phyloP scores from a whole-genome alignment of 1,140 invertebrate species.

The Drosophila trapezifrons region DNA sequence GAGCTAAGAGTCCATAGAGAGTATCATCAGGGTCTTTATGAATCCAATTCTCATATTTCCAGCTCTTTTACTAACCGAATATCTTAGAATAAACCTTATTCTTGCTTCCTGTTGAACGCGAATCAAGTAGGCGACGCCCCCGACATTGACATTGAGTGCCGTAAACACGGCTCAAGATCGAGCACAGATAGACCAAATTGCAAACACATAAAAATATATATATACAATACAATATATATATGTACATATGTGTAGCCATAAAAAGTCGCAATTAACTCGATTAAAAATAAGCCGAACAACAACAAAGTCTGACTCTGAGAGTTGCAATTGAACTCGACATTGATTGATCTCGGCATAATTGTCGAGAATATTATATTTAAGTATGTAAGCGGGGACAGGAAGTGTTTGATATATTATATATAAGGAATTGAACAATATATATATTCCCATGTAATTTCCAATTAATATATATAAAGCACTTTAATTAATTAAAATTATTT shows the following conservation, averaged over 20 bases:
- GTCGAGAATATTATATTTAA: slow-evolving; percentile 12
- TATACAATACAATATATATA: background rate
- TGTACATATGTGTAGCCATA: slow-evolving; percentile 1
- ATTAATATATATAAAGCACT: too few relatives aligned
- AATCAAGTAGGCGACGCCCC: slow-evolving; percentile 39
- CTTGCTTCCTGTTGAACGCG: background rate
- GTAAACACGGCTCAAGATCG: slow-evolving; percentile 17
- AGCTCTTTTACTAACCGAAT: too few relatives aligned
- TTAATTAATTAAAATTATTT: slow-evolving; percentile 7
- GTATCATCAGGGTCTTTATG: background rate
- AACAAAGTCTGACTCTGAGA: slow-evolving; percentile 15
- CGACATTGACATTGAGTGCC: slow-evolving; percentile 67
- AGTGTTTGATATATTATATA: background rate
- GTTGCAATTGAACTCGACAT: slow-evolving; percentile 38
- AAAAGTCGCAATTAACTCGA: slow-evolving; percentile 29
- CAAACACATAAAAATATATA: slow-evolving; percentile 1
- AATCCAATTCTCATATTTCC: too few relatives aligned
- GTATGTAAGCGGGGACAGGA: background rate
- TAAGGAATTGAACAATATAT: background rate
- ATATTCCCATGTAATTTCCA: background rate
- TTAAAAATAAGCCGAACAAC: slow-evolving; percentile 13
- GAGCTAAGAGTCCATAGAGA: slow-evolving; percentile 5
- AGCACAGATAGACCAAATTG: slow-evolving; percentile 36
- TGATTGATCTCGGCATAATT: slow-evolving; percentile 45
- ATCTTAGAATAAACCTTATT: background rate